Base-by-base conservation (phyloP, 2,797 vertebrate species). In the Pipistrellus pipistrellus region DNA sequence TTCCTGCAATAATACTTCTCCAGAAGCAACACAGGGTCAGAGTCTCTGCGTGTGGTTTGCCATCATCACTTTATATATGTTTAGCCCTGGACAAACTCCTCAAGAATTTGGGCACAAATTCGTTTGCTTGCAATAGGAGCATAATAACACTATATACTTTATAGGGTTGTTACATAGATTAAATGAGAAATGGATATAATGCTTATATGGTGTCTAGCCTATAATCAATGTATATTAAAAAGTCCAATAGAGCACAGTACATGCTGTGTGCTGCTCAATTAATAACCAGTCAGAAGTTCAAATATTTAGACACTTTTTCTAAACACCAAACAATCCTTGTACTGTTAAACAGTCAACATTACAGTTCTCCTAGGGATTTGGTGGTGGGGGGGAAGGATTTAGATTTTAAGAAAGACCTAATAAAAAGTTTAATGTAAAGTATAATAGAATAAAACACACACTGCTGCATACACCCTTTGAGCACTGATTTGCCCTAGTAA, bases 201-300 rank as follows among this genome's bases (percentile, higher is more conserved):
- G 0, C 81, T 78, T 71, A 27, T 4, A 81, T 9, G 68, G 15
- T 68, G 51, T 62, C 18, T 88, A 51, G 25, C 18, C 90, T 81
- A 35, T 20, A 75, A 68, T 32, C 4, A 62, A 6, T n/a, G 4
- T 30, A 55, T 85, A 90, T 48, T 81, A 44, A 87, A 84, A 94
- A 23, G 3, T 62, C 3, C n/a, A 90, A 55, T 10, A 64, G 4
- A 80, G 10, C 23, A 62, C 8, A 64, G 3, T 76, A 17, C 23
- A 46, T 41, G 6, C 18, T 44, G 3, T 46, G 3, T 78, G 10
- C 6, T 10, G 13, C 25, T 55, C 5, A 51, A 5, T 20, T 93
- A 82, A 91, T 80, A 77, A 83, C 27, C n/a, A 51, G 51, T 18
- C 53, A 10, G 12, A 90, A 88, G 0, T 84, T 86, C 14, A 94